These are phyloP conservation scores for Drosophila repletoides DNA, from an alignment of 1,140 invertebrate genomes.

Conservation along the genomic window DNA sequence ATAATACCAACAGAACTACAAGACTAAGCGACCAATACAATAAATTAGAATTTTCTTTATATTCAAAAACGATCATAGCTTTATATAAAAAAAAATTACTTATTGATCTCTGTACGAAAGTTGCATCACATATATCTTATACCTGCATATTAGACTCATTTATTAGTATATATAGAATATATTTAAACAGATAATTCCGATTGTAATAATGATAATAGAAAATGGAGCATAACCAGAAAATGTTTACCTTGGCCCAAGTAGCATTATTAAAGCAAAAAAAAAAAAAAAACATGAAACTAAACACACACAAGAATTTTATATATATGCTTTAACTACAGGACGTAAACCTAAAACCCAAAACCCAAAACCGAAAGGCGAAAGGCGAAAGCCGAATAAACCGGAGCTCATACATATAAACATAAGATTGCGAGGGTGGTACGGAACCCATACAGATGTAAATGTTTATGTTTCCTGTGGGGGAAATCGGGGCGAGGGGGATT, in stretches of 20 bases:
- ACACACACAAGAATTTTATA: conserved; percentile 9
- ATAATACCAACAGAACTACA: no score
- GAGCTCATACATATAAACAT: conserved; percentile 50
- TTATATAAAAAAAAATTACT: no score
- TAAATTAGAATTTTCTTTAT: no score
- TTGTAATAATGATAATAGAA: neutral
- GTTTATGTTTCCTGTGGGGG: conserved; percentile 64
- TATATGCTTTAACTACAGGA: neutral
- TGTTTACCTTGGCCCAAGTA: conserved; percentile 5
- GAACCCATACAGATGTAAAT: conserved; percentile 71
- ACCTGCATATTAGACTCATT: neutral
- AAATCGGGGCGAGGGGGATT: neutral
- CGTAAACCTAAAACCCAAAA: neutral
- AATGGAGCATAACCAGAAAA: neutral
- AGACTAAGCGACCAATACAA: no score
- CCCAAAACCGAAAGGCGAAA: neutral
- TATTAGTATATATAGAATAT: neutral
- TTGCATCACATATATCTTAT: neutral
- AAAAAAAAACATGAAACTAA: no score
- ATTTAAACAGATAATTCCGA: neutral
- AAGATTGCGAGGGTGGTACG: conserved; percentile 36
- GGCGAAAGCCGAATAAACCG: neutral
- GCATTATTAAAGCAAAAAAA: neutral
- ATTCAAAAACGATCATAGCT: no score
- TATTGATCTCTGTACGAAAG: no score